Evolutionary conservation across 2,888 invertebrate species (phyloP).

Genomic region (Polydrusus cervinus): DNA sequence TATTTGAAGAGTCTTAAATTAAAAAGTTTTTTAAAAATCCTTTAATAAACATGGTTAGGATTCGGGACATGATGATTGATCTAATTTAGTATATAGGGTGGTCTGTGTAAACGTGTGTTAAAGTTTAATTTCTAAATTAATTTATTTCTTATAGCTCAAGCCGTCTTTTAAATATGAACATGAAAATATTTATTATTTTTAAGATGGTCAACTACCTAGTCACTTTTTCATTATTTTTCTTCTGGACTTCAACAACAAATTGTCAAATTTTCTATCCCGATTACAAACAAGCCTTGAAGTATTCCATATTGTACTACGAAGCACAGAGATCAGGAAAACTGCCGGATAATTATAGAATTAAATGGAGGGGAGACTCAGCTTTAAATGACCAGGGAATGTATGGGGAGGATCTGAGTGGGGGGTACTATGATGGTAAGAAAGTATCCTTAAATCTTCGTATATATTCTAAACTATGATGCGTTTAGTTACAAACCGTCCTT

Average conservation of each 20-base stretch:
- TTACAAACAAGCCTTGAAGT: conserved; percentile 71
- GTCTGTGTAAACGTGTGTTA: no score
- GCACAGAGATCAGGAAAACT: conserved; percentile 75
- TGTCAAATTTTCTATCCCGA: conserved; percentile 59
- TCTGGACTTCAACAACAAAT: background rate
- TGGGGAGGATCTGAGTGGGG: conserved; percentile 75
- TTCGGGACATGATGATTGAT: no score
- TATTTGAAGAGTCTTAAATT: no score
- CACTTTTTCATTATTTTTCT: background rate
- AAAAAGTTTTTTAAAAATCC: no score
- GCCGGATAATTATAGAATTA: conserved; percentile 71
- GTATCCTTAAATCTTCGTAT: background rate
- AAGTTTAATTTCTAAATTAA: no score
- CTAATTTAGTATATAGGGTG: no score
- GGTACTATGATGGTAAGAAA: conserved; percentile 74
- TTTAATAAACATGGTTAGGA: no score
- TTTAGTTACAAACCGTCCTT: no score
- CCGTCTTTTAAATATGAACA: no score
- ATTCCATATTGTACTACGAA: conserved; percentile 75
- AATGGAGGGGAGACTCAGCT: conserved; percentile 75
- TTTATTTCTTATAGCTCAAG: no score
- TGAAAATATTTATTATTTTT: background rate
- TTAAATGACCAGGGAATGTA: conserved; percentile 71
- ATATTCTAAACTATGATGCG: no score
- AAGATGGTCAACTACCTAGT: conserved; percentile 2